Percentiles rank a stretch among this genome's conserved stretches.
phyloP scores from a whole-genome alignment of 2,888 invertebrate species.

The Petrolisthes manimaculis region DNA sequence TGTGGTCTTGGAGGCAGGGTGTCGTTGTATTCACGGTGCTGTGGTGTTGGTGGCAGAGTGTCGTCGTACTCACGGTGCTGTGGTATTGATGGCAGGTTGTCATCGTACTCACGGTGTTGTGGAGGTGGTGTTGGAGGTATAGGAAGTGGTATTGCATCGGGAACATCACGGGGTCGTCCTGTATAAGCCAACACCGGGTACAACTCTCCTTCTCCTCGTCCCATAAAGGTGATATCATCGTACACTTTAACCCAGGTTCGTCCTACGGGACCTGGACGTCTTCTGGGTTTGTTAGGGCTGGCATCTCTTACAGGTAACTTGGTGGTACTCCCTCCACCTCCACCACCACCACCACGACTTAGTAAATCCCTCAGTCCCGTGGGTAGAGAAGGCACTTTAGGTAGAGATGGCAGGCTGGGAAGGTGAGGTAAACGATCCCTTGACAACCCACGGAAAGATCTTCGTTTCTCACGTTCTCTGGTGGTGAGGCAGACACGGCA shows the following conservation, averaged over 20 bases:
- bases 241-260: slow-evolving; percentile 75
- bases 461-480: slow-evolving; percentile 42
- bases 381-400: slow-evolving; percentile 78
- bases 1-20: slow-evolving; percentile 17
- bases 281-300: slow-evolving; percentile 53
- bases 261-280: slow-evolving; percentile 63
- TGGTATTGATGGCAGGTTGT: slow-evolving; percentile 32
- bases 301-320: not conserved
- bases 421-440: slow-evolving; percentile 49
- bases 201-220: slow-evolving; percentile 46
- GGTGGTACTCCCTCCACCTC: not conserved
- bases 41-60: slow-evolving; percentile 13
- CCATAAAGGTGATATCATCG: slow-evolving; percentile 63
- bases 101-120: slow-evolving; percentile 60
- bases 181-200: slow-evolving; percentile 58
- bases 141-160: slow-evolving; percentile 60
- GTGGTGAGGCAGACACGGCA: slow-evolving; percentile 80
- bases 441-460: slow-evolving; percentile 48
- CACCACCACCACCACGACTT: slow-evolving; percentile 15
- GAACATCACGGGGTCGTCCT: slow-evolving; percentile 42
- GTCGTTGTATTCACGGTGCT: slow-evolving; percentile 61
- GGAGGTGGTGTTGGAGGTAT: slow-evolving; percentile 64
- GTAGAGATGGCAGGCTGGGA: slow-evolving; percentile 23
- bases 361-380: slow-evolving; percentile 71
- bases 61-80: slow-evolving; percentile 62